Evolutionary conservation across 2,113 vertebrate species (phyloP), one percentile per base, ranked within the genome.

Genomic region (Prionailurus bengalensis): DNA sequence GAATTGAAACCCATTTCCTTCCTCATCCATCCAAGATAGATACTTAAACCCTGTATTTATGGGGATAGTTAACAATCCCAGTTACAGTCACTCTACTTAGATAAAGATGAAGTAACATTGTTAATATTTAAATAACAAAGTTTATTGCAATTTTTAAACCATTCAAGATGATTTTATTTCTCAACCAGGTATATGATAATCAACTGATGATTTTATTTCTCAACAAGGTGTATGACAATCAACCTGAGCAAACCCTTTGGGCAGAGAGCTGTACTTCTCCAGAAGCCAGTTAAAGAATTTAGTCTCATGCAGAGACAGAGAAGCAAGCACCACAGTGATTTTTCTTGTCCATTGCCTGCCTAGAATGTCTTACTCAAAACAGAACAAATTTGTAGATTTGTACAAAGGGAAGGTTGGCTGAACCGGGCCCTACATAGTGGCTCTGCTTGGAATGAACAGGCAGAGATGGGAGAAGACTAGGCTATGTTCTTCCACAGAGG

Each of bases 91-190:
- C 23, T 87, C 36, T 79, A 91, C 70, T 89, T 92, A 90, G 74
- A 63, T 90, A 65, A 36, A 91, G n/a, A 85, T 73, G 48, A 95
- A 90, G 33, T 95, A 81, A 65, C 42, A 80, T 74, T 27, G n/a
- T 85, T 96, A 95, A 79, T 96, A 93, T 85, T 96, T 92, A 96
- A 97, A 92, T 95, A 86, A 87, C 78, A 91, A 84, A 92, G 25
- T 84, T 66, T 31, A 92, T 61, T 91, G 36, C 42, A n/a, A 5
- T 86, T 96, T 95, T 91, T 94, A 93, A 96, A 65, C 3, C 66
- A 87, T 94, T 93, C 65, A 58, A 78, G 31, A 80, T 79, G 53
- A 93, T 65, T 91, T 89, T 63, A 29, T 78, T 96, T 94, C 95
- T 94, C 74, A 92, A 21, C 68, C 33, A 92, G 23, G 45, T 51